phyloP scores from a whole-genome alignment of 2,888 invertebrate genomes.

The Stenolophus ochropezus region DNA sequence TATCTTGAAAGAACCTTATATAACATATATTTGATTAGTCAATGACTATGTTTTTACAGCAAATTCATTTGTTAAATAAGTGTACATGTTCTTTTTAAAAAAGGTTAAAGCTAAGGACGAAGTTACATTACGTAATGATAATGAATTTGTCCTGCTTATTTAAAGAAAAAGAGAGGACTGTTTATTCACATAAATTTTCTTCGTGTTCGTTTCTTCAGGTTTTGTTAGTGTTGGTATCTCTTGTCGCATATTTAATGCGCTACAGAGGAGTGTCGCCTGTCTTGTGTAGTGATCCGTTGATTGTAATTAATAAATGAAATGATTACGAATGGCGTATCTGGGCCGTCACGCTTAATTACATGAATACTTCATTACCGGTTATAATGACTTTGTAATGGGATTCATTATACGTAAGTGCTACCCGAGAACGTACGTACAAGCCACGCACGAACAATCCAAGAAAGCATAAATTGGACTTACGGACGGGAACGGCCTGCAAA shows the following conservation, averaged over 20 bases:
- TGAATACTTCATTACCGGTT: constrained; percentile 54
- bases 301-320: constrained; percentile 55
- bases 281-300: constrained; percentile 44
- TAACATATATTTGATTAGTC: too few relatives aligned
- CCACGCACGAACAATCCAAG: constrained; percentile 22
- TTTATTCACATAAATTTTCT: too few relatives aligned
- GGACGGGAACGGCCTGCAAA: constrained; percentile 18
- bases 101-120: too few relatives aligned
- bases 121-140: too few relatives aligned
- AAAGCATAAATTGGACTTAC: constrained; percentile 30
- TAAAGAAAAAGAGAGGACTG: too few relatives aligned
- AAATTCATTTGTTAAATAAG: too few relatives aligned
- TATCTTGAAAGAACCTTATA: too few relatives aligned
- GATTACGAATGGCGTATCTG: constrained; percentile 49
- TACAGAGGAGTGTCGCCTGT: constrained; percentile 21
- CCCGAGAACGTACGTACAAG: neutral
- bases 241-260: neutral
- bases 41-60: too few relatives aligned
- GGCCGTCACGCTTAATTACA: constrained; percentile 46
- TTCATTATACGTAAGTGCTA: constrained; percentile 41
- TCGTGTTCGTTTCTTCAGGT: neutral
- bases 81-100: too few relatives aligned
- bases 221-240: neutral
- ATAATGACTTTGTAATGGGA: constrained; percentile 45
- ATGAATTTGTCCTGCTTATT: neutral